Evolutionary conservation across 2,888 invertebrate species (phyloP).

Genomic region (Raillietiella orientalis): DNA sequence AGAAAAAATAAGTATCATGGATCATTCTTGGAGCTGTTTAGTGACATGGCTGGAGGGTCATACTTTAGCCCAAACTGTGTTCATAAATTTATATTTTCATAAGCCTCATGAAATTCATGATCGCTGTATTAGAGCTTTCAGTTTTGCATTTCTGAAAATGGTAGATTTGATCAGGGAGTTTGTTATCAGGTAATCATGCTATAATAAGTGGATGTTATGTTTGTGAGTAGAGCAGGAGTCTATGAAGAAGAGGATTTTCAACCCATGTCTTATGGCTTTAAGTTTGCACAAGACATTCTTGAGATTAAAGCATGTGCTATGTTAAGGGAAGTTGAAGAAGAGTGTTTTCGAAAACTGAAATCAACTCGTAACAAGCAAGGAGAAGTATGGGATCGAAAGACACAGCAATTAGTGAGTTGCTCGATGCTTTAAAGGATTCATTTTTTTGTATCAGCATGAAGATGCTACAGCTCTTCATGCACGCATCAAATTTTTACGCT

Average conservation of each 20-base stretch:
- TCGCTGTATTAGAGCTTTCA: slow-evolving; percentile 48
- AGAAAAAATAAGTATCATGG: slow-evolving; percentile 72
- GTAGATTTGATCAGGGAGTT: slow-evolving; percentile 64
- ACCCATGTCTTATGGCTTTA: slow-evolving; percentile 61
- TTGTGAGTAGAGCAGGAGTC: slow-evolving; percentile 29
- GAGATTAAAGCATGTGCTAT: slow-evolving; percentile 45
- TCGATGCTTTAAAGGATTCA: background rate
- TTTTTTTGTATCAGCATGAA: background rate
- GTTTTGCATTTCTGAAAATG: slow-evolving; percentile 53
- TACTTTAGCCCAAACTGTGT: slow-evolving; percentile 81
- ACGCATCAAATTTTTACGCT: background rate
- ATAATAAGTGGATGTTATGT: background rate
- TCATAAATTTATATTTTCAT: slow-evolving; percentile 80
- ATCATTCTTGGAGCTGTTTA: slow-evolving; percentile 67
- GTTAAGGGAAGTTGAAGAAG: slow-evolving; percentile 70
- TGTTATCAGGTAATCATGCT: slow-evolving; percentile 30
- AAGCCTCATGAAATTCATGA: slow-evolving; percentile 55
- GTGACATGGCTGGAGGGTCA: slow-evolving; percentile 95
- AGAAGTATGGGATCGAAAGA: background rate
- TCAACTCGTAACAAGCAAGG: background rate
- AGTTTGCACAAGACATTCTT: slow-evolving; percentile 42
- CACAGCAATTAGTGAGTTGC: background rate
- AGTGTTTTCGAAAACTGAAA: slow-evolving; percentile 17
- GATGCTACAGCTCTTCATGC: background rate
- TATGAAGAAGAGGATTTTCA: slow-evolving; percentile 93